Base-by-base conservation (phyloP, 2,888 invertebrate genomes). In the Oxytorus armatus region DNA sequence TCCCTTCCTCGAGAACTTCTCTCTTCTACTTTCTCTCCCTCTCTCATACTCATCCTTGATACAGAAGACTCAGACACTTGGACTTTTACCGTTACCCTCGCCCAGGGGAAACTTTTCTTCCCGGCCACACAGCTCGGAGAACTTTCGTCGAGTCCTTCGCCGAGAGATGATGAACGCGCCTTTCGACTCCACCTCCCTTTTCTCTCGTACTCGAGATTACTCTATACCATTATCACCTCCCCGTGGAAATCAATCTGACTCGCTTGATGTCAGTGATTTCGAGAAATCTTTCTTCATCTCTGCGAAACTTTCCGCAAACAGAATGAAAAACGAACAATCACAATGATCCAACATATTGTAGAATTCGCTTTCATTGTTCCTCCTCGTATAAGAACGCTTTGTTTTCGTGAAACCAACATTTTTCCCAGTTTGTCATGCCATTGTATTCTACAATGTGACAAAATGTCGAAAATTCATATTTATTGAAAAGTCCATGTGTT, bases 131-230 rank as follows among this genome's bases (percentile, higher is more conserved):
- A 63, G 42, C 55, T 65, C 8, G 36, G 57, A 66, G 29, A 77
- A 80, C 72, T 76, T 80, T 80, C 80, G 73, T 63, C 73, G 72
- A 59, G 76, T 77, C 73, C 63, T 63, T 49, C 39, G 47, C 5
- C 4, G 59, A 63, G 61, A 42, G 14, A 79, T 76, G 79, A 76
- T 80, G 76, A 80, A 80, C 80, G 77, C 80, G 77, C 80, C 53
- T 53, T 42, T 69, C 61, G 49, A 57, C 51, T 49, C 63, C 25
- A 29, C 7, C 53, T 44, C 47, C 11, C 55, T 42, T 61, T 33
- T 21, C 36, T 21, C 61, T 18, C 36, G 2, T 59, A 36, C 42
- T 14, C 14, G 18, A 55, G 16, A 39, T 66, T 29, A n/a, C 44
- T 42, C 47, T 63, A 55, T 49, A 57, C 47, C 23, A 16, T 14